A percentile compares a stretch with the other conserved stretches of the same genome.
These are phyloP conservation scores for Agonopterix subpropinquella DNA, from an alignment of 2,888 invertebrate species.

Conservation along the genomic window DNA sequence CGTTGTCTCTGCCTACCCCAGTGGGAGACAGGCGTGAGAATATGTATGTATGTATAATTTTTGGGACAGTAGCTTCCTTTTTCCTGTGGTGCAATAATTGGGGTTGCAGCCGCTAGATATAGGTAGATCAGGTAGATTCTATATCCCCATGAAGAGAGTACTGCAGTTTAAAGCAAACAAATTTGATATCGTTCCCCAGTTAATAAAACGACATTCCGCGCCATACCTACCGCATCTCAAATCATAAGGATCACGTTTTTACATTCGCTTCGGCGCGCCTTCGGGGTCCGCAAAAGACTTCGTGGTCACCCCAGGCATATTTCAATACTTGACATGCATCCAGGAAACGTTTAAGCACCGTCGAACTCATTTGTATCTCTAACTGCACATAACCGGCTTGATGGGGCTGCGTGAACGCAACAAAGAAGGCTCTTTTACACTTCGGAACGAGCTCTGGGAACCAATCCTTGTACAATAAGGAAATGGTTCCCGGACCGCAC, in stretches of 20 bases:
- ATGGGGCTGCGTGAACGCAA: slow-evolving; percentile 38
- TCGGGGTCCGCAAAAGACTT: neutral
- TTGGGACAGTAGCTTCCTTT: too few relatives aligned
- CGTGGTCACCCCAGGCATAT: slow-evolving; percentile 8
- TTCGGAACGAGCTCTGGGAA: slow-evolving; percentile 47
- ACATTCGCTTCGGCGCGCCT: neutral
- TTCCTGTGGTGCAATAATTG: too few relatives aligned
- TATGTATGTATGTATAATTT: too few relatives aligned
- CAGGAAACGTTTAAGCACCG: slow-evolving; percentile 7
- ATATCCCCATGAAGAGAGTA: too few relatives aligned
- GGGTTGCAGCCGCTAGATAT: too few relatives aligned
- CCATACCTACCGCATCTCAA: too few relatives aligned
- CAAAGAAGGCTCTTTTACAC: slow-evolving; percentile 31
- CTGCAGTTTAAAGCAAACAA: too few relatives aligned
- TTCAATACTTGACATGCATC: slow-evolving; percentile 6
- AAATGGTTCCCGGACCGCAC: slow-evolving; percentile 56
- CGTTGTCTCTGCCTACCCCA: too few relatives aligned
- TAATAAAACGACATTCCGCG: too few relatives aligned
- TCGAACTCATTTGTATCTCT: slow-evolving; percentile 10
- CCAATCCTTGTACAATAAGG: slow-evolving; percentile 58
- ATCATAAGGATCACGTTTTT: neutral
- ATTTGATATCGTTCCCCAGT: too few relatives aligned
- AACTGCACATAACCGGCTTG: slow-evolving; percentile 9
- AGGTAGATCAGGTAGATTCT: too few relatives aligned
- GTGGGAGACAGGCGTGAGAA: too few relatives aligned